Evolutionary conservation across 2,113 vertebrate species (phyloP).

Genomic region (Xenus cinereus): DNA sequence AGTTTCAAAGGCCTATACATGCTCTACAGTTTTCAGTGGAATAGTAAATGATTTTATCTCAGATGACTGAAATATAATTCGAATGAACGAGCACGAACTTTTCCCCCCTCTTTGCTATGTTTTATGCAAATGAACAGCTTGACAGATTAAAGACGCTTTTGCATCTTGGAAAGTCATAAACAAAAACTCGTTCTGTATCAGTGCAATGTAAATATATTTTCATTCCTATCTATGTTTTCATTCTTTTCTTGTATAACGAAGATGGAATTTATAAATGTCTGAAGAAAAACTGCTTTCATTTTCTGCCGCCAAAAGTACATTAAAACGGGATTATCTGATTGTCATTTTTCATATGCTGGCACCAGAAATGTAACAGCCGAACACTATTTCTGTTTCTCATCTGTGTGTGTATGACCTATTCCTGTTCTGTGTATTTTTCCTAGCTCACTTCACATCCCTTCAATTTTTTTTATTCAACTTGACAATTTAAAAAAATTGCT

Average conservation of each 20-base stretch:
- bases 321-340: constrained; percentile 26
- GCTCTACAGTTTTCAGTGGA: neutral
- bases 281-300: constrained; percentile 37
- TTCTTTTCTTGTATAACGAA: neutral
- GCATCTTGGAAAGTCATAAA: constrained; percentile 36
- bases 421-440: neutral
- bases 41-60: constrained; percentile 50
- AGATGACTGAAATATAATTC: constrained; percentile 22
- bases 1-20: constrained; percentile 3
- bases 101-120: neutral
- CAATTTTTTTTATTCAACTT: constrained; percentile 12
- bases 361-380: constrained; percentile 31
- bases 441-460: neutral
- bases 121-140: constrained; percentile 25
- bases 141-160: constrained; percentile 40
- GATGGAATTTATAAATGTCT: constrained; percentile 17
- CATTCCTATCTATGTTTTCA: neutral
- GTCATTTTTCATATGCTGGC: constrained; percentile 43
- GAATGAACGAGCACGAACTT: neutral
- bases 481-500: neutral
- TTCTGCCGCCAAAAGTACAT: neutral
- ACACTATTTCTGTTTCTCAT: constrained; percentile 14
- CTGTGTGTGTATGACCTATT: neutral
- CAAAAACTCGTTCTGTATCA: constrained; percentile 31
- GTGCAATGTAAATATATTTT: constrained; percentile 37